Conservation (phyloP, 2,797 vertebrate genomes). For the Mycteria americana region DNA sequence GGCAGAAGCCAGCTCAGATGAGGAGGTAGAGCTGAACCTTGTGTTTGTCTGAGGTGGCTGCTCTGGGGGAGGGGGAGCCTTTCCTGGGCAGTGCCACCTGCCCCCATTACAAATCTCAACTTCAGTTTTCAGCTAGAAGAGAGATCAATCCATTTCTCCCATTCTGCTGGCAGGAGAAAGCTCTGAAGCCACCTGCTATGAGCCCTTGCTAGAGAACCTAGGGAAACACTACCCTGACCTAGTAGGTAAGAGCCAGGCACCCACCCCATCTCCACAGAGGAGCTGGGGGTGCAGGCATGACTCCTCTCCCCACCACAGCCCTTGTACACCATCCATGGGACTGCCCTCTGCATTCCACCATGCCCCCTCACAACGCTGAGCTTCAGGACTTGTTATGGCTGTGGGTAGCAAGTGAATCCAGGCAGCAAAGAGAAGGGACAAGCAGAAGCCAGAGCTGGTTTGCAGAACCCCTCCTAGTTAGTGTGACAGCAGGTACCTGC, state of each 20-base stretch:
- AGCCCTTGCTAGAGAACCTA: conserved; percentile 63
- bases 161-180: conserved; percentile 8
- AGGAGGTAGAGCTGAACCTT: not conserved
- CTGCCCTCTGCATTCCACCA: not conserved
- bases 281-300: not conserved
- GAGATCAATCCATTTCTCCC: not conserved
- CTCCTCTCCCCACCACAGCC: not conserved
- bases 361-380: not conserved
- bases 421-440: not conserved
- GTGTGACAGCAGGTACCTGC: not conserved
- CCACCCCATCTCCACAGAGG: not conserved
- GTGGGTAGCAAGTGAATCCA: not conserved
- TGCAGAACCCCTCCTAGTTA: not conserved
- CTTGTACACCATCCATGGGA: accelerated
- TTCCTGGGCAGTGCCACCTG: not conserved
- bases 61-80: not conserved
- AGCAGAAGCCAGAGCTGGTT: not conserved
- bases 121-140: not conserved
- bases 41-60: not conserved
- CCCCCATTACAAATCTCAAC: not conserved
- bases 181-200: not conserved
- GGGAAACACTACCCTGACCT: conserved; percentile 18
- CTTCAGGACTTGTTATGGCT: not conserved
- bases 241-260: conserved; percentile 23
- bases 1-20: not conserved